Evolutionary conservation across 1,140 invertebrate species (phyloP).

Genomic region (Caenorhabditis brenneri): DNA sequence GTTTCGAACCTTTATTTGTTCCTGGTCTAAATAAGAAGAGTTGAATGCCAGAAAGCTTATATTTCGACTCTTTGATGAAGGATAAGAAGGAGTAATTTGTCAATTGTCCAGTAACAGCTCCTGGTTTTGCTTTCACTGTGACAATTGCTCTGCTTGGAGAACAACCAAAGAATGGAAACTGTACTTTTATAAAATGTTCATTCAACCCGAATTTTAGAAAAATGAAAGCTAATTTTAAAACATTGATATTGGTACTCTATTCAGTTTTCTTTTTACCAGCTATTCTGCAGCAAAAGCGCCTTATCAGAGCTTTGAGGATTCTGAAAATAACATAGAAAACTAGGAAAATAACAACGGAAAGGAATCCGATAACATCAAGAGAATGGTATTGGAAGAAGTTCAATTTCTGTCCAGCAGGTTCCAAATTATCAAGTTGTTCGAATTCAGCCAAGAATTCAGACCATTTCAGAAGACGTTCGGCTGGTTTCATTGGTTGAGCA

Average conservation of each 20-base stretch:
- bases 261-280: not conserved
- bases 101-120: no score
- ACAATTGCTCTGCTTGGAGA: no score
- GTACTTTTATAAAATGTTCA: not conserved
- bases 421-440: slow-evolving; percentile 54
- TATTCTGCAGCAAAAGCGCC: not conserved
- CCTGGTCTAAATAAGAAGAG: no score
- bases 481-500: slow-evolving; percentile 52
- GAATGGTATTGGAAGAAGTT: slow-evolving; percentile 56
- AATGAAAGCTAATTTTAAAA: not conserved
- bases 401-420: slow-evolving; percentile 49
- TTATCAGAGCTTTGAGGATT: not conserved
- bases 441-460: slow-evolving; percentile 58
- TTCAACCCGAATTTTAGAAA: not conserved
- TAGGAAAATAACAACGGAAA: slow-evolving; percentile 23
- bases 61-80: slow-evolving; percentile 69
- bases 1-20: no score
- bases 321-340: slow-evolving; percentile 27
- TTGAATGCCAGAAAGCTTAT: no score
- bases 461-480: slow-evolving; percentile 53
- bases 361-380: slow-evolving; percentile 56
- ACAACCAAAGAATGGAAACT: no score
- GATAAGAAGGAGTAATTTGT: slow-evolving; percentile 75
- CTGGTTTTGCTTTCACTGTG: no score
- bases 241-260: not conserved